These are phyloP conservation scores for Mya arenaria DNA, from an alignment of 1,140 invertebrate species.

Conservation along the genomic window DNA sequence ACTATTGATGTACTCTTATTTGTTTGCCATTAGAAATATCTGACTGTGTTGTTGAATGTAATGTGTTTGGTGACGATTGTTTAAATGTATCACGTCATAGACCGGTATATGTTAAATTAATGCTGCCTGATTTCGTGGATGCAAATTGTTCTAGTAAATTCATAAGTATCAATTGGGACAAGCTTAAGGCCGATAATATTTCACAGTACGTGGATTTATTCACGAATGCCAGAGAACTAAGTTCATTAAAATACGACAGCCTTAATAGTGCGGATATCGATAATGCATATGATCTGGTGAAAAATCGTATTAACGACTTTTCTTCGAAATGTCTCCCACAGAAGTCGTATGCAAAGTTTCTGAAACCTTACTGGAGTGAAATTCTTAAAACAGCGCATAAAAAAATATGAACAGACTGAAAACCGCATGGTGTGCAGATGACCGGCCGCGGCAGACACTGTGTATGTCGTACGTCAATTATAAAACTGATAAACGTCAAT, in stretches of 20 bases:
- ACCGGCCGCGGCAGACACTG: background rate
- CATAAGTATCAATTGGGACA: background rate
- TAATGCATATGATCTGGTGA: background rate
- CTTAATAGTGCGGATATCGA: background rate
- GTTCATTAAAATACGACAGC: background rate
- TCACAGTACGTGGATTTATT: background rate
- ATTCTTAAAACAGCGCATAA: background rate
- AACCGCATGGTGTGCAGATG: background rate
- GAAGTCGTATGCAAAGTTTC: background rate
- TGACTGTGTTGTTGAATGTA: background rate
- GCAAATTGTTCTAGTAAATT: background rate
- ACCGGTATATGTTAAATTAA: slow-evolving; percentile 1
- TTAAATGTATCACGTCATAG: slow-evolving; percentile 25
- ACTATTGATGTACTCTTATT: background rate
- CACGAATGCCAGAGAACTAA: background rate
- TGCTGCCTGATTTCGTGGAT: background rate
- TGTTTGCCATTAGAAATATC: background rate
- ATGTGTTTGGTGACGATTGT: background rate
- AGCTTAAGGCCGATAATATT: background rate
- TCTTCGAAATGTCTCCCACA: background rate
- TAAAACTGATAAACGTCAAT: slow-evolving; percentile 9
- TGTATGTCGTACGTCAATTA: background rate
- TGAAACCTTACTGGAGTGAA: background rate
- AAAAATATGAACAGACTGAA: background rate
- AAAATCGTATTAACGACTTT: background rate